phyloP scores from a whole-genome alignment of 2,888 invertebrate genomes.

The Euspilapteryx auroguttella region DNA sequence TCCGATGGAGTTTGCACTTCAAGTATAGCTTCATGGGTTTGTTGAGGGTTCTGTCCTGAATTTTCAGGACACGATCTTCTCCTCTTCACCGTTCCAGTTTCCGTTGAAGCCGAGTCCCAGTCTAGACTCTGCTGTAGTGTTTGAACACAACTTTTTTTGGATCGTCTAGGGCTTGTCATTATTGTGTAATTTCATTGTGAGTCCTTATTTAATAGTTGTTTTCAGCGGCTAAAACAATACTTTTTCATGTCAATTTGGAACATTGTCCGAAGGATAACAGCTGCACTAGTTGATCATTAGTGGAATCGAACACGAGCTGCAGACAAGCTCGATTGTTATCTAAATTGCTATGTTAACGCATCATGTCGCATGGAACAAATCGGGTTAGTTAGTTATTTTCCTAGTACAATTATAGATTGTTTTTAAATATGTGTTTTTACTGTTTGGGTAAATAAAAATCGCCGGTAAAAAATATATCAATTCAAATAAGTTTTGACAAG shows the following conservation, averaged over 20 bases:
- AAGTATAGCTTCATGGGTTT: conserved; percentile 27
- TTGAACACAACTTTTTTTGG: conserved; percentile 40
- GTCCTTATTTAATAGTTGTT: not conserved
- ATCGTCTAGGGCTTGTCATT: conserved; percentile 57
- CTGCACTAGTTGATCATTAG: too few relatives aligned
- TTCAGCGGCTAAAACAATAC: too few relatives aligned
- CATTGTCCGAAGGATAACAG: conserved; percentile 9
- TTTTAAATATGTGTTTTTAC: too few relatives aligned
- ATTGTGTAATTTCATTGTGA: conserved; percentile 32
- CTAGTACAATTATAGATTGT: too few relatives aligned
- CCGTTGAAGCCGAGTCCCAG: conserved; percentile 73
- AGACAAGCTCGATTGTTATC: conserved; percentile 51
- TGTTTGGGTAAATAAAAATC: too few relatives aligned
- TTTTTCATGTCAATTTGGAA: too few relatives aligned
- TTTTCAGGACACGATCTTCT: conserved; percentile 62
- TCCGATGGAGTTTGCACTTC: conserved; percentile 45
- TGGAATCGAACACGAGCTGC: conserved; percentile 37
- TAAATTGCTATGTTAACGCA: conserved; percentile 31
- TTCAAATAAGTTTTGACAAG: too few relatives aligned
- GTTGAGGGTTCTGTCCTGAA: conserved; percentile 17
- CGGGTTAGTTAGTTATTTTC: too few relatives aligned
- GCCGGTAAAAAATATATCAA: too few relatives aligned
- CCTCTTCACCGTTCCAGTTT: conserved; percentile 73
- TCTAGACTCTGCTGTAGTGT: conserved; percentile 46
- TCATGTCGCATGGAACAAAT: conserved; percentile 30